A percentile compares a stretch with the other conserved stretches of the same genome.
Conservation (phyloP, 2,888 invertebrate species). For the Eumacrocentrus americanus region DNA sequence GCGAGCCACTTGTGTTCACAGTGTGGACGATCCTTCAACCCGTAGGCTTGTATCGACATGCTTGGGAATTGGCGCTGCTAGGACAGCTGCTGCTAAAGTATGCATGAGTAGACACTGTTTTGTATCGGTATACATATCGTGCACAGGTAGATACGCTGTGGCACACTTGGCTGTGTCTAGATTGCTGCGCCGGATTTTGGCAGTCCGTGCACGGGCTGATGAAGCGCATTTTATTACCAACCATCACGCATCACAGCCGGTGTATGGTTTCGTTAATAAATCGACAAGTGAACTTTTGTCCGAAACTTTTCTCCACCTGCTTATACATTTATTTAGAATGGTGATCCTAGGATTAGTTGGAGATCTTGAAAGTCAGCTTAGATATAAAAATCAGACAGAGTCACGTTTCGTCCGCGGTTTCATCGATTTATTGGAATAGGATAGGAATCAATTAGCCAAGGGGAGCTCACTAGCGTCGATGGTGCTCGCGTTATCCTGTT, state of each 20-base stretch:
- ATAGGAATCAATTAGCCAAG: too few species aligned
- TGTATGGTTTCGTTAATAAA: background rate
- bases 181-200: conserved; percentile 1
- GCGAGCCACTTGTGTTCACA: background rate
- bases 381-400: too few species aligned
- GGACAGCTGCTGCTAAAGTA: conserved; percentile 57
- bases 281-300: too few species aligned
- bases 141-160: conserved; percentile 5
- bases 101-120: conserved; percentile 56
- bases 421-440: too few species aligned
- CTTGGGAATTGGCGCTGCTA: conserved; percentile 57
- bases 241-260: conserved; percentile 3
- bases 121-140: conserved; percentile 45
- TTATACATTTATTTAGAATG: too few species aligned
- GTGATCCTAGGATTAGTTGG: too few species aligned
- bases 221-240: conserved; percentile 12
- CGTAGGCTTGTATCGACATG: conserved; percentile 50
- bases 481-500: too few species aligned
- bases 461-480: too few species aligned
- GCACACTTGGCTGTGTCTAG: conserved; percentile 11
- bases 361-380: too few species aligned
- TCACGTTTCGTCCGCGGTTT: too few species aligned
- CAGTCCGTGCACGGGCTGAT: conserved; percentile 13
- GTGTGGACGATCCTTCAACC: conserved; percentile 32
- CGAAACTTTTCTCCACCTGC: too few species aligned